phyloP scores from a whole-genome alignment of 2,797 vertebrate species.

The Valencia hispanica region DNA sequence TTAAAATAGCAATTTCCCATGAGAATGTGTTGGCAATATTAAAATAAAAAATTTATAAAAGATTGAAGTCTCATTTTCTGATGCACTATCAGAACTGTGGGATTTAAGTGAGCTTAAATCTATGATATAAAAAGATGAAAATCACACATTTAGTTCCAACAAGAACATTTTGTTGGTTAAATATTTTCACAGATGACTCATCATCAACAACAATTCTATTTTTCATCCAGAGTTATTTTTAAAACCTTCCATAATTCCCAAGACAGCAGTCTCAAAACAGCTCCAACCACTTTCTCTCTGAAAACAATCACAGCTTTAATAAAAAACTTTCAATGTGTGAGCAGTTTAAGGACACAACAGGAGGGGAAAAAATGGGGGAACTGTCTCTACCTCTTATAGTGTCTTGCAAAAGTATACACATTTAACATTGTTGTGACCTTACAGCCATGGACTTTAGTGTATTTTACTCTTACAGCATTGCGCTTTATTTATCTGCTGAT shows the following conservation, averaged over 20 bases:
- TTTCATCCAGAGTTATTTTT: constrained; percentile 1
- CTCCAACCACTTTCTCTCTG: neutral
- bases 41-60: neutral
- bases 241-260: constrained; percentile 1
- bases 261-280: neutral
- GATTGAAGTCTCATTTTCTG: neutral
- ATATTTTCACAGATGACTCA: constrained; percentile 2
- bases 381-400: neutral
- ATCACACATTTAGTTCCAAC: neutral
- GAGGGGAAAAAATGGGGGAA: neutral
- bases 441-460: neutral
- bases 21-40: neutral
- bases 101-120: neutral
- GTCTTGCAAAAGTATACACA: neutral
- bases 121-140: neutral
- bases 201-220: neutral
- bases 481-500: neutral
- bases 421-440: neutral
- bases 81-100: neutral
- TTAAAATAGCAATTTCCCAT: neutral
- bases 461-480: neutral
- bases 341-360: neutral
- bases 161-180: neutral
- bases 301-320: neutral
- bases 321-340: neutral